Percentiles rank a stretch among this genome's conserved stretches.
Evolutionary conservation across 2,797 vertebrate genomes (phyloP).

Genomic region (Masticophis lateralis): DNA sequence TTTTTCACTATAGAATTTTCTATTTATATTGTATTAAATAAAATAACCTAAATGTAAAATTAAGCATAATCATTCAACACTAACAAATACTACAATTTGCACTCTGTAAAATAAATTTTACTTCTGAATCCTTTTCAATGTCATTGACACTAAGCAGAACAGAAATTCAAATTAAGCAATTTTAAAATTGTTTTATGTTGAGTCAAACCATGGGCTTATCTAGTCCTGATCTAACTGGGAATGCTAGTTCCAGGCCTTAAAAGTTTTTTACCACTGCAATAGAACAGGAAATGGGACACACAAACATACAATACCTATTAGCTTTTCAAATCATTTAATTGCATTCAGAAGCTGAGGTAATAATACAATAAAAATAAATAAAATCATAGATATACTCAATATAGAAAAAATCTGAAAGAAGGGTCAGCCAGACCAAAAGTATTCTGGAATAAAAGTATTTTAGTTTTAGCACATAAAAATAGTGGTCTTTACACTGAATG

Average conservation of each 20-base stretch:
- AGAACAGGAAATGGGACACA: neutral
- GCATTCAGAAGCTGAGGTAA: neutral
- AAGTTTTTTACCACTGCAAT: neutral
- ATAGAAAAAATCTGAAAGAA: neutral
- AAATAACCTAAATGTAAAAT: neutral
- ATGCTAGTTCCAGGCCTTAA: neutral
- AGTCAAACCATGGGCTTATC: neutral
- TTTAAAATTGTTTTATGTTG: neutral
- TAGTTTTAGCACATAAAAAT: neutral
- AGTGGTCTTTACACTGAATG: neutral
- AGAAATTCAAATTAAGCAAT: neutral
- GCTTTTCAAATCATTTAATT: neutral
- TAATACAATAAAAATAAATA: neutral
- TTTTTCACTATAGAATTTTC: neutral
- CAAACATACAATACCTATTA: neutral
- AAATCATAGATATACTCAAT: neutral
- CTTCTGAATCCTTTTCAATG: neutral
- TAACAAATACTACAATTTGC: neutral
- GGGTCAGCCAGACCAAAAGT: neutral
- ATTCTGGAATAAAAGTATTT: neutral
- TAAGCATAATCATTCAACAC: neutral
- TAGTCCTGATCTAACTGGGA: neutral
- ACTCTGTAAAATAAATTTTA: neutral
- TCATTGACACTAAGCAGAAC: neutral
- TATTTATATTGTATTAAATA: neutral